phyloP scores from a whole-genome alignment of 2,113 vertebrate genomes.

The Phalacrocorax brasilianus region DNA sequence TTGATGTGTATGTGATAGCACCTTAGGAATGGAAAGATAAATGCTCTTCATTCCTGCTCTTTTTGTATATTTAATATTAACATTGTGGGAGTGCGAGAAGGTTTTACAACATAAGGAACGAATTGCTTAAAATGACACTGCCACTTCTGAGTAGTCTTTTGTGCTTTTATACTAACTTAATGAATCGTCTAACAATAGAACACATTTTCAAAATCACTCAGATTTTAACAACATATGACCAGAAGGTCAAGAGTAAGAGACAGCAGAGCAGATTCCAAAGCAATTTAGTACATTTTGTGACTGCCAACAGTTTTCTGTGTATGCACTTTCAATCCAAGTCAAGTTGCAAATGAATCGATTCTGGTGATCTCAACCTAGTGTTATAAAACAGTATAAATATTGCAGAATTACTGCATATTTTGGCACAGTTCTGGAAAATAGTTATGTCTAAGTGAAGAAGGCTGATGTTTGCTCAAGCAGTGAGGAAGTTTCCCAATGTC shows the following conservation, averaged over 20 bases:
- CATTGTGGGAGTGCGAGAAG: neutral
- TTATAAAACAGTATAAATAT: conserved; percentile 40
- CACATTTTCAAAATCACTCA: conserved; percentile 18
- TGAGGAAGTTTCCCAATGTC: conserved; percentile 11
- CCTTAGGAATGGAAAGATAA: conserved; percentile 37
- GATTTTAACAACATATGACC: conserved; percentile 25
- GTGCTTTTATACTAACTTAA: conserved; percentile 41
- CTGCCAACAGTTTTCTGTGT: conserved; percentile 11
- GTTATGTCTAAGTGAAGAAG: conserved; percentile 34
- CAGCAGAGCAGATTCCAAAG: neutral
- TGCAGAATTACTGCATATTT: conserved; percentile 48
- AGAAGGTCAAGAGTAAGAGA: conserved; percentile 1
- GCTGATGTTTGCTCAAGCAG: conserved; percentile 25
- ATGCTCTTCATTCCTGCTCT: conserved; percentile 30
- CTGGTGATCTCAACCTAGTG: conserved; percentile 24
- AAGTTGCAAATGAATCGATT: conserved; percentile 43
- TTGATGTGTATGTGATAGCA: conserved; percentile 51
- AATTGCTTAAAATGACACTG: conserved; percentile 42
- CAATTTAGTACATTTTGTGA: neutral
- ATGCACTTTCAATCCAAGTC: conserved; percentile 46
- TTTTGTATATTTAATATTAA: conserved; percentile 57
- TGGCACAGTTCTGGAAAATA: conserved; percentile 18
- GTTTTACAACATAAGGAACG: conserved; percentile 49
- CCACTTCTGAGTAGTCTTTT: conserved; percentile 6
- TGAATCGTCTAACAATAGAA: conserved; percentile 47